Evolutionary conservation across 2,797 vertebrate species (phyloP), one percentile per base, ranked within the genome.

Genomic region (Sorex maritimensis): DNA sequence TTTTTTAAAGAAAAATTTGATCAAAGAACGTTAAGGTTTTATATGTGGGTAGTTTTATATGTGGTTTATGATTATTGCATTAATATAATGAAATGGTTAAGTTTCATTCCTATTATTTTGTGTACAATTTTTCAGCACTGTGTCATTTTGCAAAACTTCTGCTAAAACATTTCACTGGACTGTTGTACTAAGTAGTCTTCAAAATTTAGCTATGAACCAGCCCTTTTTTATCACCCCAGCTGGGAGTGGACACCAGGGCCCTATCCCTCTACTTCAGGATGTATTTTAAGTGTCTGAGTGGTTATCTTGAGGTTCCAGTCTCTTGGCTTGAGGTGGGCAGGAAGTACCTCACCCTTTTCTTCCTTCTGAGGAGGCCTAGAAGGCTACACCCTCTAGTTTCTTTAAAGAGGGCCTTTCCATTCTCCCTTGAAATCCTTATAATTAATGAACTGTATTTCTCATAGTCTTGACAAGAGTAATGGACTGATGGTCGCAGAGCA

Each of bases 21-120:
- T 92, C 0, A 24, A 46, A 90, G 88, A 94, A 72, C 41, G 58
- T 92, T 82, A 91, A 91, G 30, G 77, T 93, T 69, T 90, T 89
- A 91, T 93, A 71, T 81, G 26, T 85, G 24, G 19, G 30, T 83
- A 52, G 23, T 90, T 94, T 44, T 44, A 44, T 44, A 44, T 44
- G 7, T 44, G 41, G 41, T 44, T 44, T 44, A 44, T 44, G 41
- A 95, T 73, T 28, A 67, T 85, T 93, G 30, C 69, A 41, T 90
- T 93, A 83, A 90, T 55, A 2, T 88, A 81, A 81, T 93, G 30
- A 75, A 58, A 85, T 41, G 88, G 10, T 89, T 2, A 87, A 92
- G 17, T 88, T 83, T 91, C n/a, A 24, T 91, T 52, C 10, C 72
- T 86, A 74, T 75, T 82, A 61, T 93, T 95, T 68, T 67, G 23